Evolutionary conservation across 1,140 invertebrate species (phyloP), one percentile per base, ranked within the genome.

Genomic region (Rhopalosiphum maidis): DNA sequence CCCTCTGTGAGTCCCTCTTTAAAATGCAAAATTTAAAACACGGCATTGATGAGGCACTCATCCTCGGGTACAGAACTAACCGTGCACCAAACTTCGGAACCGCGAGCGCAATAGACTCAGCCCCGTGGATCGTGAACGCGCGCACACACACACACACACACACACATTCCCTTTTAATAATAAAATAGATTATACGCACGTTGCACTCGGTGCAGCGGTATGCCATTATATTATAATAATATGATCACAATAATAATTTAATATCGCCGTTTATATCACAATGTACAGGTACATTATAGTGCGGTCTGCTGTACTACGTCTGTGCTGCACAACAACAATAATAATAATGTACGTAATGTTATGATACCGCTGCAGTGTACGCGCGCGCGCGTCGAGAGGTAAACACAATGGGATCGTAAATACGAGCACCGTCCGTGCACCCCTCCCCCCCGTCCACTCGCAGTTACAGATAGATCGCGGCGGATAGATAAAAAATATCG

Each of bases 371-470:
- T n/a, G 15, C 60, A n/a, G 60, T 68, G 60, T 68, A 9, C 15
- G 48, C 21, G 30, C 21, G 30, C 30, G 23, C 9, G 51, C 18
- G 86, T n/a, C 18, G 7, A 55, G n/a, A 25, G 88, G 55, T 37
- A 55, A 55, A 89, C 51, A 89, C 88, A 89, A 89, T 89, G 22
- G 88, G 88, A 54, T 89, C 88, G 51, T 89, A 89, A 89, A 89
- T 54, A 89, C 35, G 51, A 54, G 11, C 60, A n/a, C 60, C 15
- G 15, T n/a, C n/a, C 60, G 15, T 15, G 11, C 30, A 5, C 7
- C 55, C 9, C 4, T 30, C 11, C 4, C 60, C 0, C 30, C 30
- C 11, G 8, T 25, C 7, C 55, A 37, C 9, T 6, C 46, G 30
- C 30, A 3, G 15, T 51, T 51, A 21, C 48, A 5, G 23, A 55